Evolutionary conservation across 2,113 vertebrate genomes (phyloP).

Genomic region (Pachypanchax playfairii): DNA sequence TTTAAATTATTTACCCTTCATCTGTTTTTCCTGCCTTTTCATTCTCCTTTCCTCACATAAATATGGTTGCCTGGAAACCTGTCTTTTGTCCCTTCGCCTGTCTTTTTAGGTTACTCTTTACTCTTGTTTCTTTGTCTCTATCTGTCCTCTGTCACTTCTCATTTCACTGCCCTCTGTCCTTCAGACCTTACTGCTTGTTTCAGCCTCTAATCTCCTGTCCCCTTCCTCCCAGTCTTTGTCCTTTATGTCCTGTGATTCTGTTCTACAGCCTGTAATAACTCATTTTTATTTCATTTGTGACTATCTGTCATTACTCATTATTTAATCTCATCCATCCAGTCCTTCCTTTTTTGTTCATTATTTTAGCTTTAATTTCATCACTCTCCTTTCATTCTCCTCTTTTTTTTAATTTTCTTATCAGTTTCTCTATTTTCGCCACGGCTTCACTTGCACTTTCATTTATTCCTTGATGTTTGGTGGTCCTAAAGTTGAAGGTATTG

Average conservation of each 20-base stretch:
- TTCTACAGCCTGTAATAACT: background rate
- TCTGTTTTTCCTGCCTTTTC: background rate
- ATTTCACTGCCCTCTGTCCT: constrained; percentile 14
- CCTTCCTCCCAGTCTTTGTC: background rate
- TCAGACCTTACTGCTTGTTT: background rate
- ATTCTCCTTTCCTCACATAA: constrained; percentile 3
- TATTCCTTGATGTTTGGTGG: background rate
- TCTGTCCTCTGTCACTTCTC: constrained; percentile 9
- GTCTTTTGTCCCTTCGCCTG: background rate
- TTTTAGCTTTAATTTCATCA: constrained; percentile 1
- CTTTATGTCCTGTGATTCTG: background rate
- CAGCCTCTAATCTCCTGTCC: background rate
- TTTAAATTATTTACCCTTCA: constrained; percentile 18
- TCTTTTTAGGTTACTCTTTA: background rate
- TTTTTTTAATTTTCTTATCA: background rate
- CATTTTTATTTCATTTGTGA: background rate
- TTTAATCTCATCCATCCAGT: constrained; percentile 6
- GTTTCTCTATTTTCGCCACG: background rate
- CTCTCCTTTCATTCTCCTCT: background rate
- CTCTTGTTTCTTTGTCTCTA: background rate
- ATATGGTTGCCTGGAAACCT: constrained; percentile 4
- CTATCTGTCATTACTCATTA: background rate
- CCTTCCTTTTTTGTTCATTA: background rate
- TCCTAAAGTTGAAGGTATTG: background rate
- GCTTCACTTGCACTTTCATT: background rate